Conservation (phyloP, 2,797 vertebrate species). For the Lemur catta region DNA sequence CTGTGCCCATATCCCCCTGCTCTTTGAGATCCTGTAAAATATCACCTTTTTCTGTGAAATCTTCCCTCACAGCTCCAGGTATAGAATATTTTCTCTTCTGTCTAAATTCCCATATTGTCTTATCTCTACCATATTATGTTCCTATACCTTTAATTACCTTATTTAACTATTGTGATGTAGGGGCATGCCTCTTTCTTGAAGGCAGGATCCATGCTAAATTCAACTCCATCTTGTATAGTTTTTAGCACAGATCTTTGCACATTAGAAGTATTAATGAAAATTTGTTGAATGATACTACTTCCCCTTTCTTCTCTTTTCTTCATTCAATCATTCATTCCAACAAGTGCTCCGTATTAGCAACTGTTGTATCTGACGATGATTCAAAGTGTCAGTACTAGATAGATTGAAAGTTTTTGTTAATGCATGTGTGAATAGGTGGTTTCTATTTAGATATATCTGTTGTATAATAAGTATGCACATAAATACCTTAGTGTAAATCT, state of each 20-base stretch:
- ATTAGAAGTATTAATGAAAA: neutral
- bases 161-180: neutral
- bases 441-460: constrained; percentile 40
- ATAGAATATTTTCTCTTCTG: neutral
- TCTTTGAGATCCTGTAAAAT: neutral
- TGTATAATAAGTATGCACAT: neutral
- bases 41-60: neutral
- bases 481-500: constrained; percentile 1
- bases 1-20: neutral
- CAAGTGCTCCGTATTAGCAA: neutral
- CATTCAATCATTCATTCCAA: neutral
- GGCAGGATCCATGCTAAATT: neutral
- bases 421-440: neutral
- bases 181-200: neutral
- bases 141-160: neutral
- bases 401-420: neutral
- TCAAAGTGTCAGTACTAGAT: neutral
- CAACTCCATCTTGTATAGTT: neutral
- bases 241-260: neutral
- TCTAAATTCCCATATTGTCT: neutral
- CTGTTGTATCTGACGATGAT: neutral
- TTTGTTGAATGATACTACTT: neutral
- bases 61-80: neutral
- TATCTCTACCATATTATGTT: neutral
- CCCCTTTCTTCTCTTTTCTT: neutral